Percentiles rank a stretch among this genome's conserved stretches.
Conservation (phyloP, 2,888 invertebrate genomes). For the Ecliptopera silaceata region DNA sequence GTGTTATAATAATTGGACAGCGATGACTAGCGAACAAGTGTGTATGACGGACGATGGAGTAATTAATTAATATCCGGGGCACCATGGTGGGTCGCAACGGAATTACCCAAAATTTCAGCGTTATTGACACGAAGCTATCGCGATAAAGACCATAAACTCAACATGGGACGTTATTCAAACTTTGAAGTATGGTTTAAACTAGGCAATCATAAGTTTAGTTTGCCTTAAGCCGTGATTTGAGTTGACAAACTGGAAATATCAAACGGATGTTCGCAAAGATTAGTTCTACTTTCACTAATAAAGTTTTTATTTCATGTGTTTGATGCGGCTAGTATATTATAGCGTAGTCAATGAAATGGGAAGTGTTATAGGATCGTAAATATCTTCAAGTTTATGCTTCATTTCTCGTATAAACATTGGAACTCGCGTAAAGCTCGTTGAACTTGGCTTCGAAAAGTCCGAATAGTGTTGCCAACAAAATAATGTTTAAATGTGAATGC, state of each 20-base stretch:
- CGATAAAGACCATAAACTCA: constrained; percentile 8
- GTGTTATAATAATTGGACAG: constrained; percentile 43
- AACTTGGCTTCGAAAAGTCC: constrained; percentile 13
- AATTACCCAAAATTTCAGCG: constrained; percentile 41
- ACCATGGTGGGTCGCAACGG: constrained; percentile 14
- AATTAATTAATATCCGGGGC: constrained; percentile 56
- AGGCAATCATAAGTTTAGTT: constrained; percentile 4
- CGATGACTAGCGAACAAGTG: constrained; percentile 55
- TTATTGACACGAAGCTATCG: constrained; percentile 43
- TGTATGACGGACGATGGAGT: constrained; percentile 44
- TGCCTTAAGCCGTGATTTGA: not conserved
- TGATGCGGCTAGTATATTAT: constrained; percentile 6
- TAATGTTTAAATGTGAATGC: not conserved
- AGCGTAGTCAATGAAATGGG: constrained; percentile 15
- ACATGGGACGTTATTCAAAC: constrained; percentile 7
- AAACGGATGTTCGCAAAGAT: not conserved
- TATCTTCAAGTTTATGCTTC: constrained; percentile 13
- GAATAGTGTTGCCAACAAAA: constrained; percentile 6
- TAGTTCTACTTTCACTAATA: constrained; percentile 2
- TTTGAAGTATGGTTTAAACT: not conserved
- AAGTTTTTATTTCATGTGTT: constrained; percentile 9
- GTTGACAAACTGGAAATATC: not conserved
- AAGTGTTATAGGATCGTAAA: constrained; percentile 14
- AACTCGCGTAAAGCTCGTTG: constrained; percentile 11
- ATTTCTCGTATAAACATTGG: constrained; percentile 18